Evolutionary conservation across 2,113 vertebrate genomes (phyloP).

Genomic region (Clarias batrachus): DNA sequence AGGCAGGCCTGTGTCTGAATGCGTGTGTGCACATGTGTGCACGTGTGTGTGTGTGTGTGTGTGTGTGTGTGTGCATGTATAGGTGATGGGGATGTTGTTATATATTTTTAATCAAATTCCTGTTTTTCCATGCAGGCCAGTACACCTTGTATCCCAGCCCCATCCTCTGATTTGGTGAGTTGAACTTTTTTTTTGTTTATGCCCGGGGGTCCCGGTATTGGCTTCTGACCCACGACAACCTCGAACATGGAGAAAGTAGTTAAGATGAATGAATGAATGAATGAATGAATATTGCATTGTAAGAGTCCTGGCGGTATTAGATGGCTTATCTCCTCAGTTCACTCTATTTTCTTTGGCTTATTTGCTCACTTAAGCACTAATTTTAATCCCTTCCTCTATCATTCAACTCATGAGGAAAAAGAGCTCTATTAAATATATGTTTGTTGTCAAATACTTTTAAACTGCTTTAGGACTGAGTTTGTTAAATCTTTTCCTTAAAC

Average conservation of each 20-base stretch:
- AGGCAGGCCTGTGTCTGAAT: background rate
- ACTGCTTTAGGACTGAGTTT: background rate
- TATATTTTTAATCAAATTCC: conserved; percentile 29
- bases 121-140: conserved; percentile 75
- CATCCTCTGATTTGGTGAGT: conserved; percentile 83
- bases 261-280: background rate
- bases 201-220: background rate
- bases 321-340: background rate
- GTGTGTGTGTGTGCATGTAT: background rate
- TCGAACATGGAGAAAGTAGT: background rate
- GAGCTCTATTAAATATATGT: background rate
- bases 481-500: background rate
- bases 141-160: conserved; percentile 75
- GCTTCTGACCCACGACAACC: background rate
- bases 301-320: background rate
- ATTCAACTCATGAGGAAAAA: background rate
- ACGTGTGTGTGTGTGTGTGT: background rate
- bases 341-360: background rate
- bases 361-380: background rate
- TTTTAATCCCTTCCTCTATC: background rate
- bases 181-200: conserved; percentile 10
- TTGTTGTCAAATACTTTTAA: background rate
- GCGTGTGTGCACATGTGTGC: background rate
- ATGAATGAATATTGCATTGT: background rate
- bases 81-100: conserved; percentile 9